phyloP scores from a whole-genome alignment of 2,888 invertebrate species.

The Erebia ligea region DNA sequence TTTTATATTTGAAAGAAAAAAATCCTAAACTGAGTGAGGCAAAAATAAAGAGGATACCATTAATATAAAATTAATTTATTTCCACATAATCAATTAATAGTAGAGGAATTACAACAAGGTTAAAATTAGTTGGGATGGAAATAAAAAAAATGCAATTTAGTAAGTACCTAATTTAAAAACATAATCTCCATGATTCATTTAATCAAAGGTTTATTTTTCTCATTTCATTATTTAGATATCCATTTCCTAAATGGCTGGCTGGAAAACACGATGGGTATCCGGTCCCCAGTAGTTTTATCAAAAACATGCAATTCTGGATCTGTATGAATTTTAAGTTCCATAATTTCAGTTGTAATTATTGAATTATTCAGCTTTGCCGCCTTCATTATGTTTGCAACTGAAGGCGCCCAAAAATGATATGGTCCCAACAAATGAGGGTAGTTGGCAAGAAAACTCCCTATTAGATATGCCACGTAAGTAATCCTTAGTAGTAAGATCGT shows the following conservation, averaged over 20 bases:
- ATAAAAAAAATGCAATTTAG: too few relatives aligned
- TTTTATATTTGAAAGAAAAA: too few relatives aligned
- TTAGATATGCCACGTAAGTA: constrained; percentile 52
- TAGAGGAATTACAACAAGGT: too few relatives aligned
- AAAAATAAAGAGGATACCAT: too few relatives aligned
- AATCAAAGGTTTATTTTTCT: too few relatives aligned
- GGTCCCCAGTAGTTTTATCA: constrained; percentile 51
- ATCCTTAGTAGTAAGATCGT: constrained; percentile 57
- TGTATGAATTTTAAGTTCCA: constrained; percentile 60
- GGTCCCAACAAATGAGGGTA: constrained; percentile 60
- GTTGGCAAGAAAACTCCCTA: constrained; percentile 59
- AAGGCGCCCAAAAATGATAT: constrained; percentile 67
- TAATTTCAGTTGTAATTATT: constrained; percentile 55
- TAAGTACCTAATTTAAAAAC: too few relatives aligned
- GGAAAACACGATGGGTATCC: constrained; percentile 36
- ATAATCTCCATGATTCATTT: too few relatives aligned
- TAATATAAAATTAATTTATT: too few relatives aligned
- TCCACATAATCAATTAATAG: too few relatives aligned
- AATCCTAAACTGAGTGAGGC: too few relatives aligned
- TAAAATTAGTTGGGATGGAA: too few relatives aligned
- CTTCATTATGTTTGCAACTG: constrained; percentile 59
- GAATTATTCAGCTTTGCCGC: constrained; percentile 58
- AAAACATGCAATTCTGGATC: constrained; percentile 55
- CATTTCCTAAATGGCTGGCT: constrained; percentile 24
- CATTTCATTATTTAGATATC: neutral